These are phyloP conservation scores for Penaeus chinensis DNA, from an alignment of 1,140 invertebrate genomes.

Conservation along the genomic window DNA sequence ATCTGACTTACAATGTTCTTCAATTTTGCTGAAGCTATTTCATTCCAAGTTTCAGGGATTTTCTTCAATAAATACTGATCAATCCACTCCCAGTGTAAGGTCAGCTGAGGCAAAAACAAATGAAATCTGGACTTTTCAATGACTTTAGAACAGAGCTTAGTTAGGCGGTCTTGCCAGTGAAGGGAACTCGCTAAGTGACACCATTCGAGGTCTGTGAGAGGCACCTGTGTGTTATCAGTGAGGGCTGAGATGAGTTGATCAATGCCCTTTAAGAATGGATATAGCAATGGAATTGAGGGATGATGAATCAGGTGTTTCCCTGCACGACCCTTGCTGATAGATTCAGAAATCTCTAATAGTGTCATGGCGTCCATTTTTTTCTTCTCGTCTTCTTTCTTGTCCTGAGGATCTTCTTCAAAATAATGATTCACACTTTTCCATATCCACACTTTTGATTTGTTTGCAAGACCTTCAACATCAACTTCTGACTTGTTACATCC, in stretches of 20 bases:
- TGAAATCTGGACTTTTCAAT: conserved; percentile 47
- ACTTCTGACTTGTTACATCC: not conserved
- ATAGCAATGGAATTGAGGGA: conserved; percentile 32
- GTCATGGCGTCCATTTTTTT: conserved; percentile 49
- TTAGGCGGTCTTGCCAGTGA: conserved; percentile 43
- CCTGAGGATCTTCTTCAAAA: conserved; percentile 8
- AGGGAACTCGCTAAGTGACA: conserved; percentile 31
- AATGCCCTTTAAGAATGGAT: conserved; percentile 28
- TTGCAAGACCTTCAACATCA: conserved; percentile 43
- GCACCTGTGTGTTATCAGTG: conserved; percentile 21
- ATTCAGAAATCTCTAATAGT: conserved; percentile 49
- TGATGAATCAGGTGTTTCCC: conserved; percentile 34
- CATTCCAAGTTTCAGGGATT: conserved; percentile 54
- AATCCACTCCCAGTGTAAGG: conserved; percentile 62
- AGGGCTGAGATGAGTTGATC: conserved; percentile 22
- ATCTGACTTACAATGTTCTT: conserved; percentile 38
- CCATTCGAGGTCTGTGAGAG: conserved; percentile 35
- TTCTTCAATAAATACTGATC: conserved; percentile 58
- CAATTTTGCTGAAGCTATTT: conserved; percentile 34
- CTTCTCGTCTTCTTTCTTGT: not conserved
- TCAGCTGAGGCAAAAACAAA: conserved; percentile 57
- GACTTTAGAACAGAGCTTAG: conserved; percentile 42
- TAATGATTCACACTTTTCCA: conserved; percentile 18
- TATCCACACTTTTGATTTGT: conserved; percentile 42
- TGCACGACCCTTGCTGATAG: conserved; percentile 44